A percentile compares a stretch with the other conserved stretches of the same genome.
These are phyloP conservation scores for Apostichopus californicus DNA, from an alignment of 35 echinoderm and acorn worm species.

Conservation along the genomic window DNA sequence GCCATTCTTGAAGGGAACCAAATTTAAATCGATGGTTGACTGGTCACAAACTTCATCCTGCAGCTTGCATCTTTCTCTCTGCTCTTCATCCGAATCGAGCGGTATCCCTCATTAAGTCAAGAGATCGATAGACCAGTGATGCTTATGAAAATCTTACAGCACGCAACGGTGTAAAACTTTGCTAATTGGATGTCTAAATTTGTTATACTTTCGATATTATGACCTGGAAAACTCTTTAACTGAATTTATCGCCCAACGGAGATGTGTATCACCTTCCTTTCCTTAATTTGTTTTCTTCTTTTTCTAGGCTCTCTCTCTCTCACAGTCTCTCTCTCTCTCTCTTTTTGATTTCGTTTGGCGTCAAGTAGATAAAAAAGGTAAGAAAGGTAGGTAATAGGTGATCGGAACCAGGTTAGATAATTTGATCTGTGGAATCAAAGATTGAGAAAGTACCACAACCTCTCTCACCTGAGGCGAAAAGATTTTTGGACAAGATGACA, in stretches of 20 bases:
- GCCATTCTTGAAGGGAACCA: conserved; percentile 13
- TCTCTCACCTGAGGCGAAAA: conserved; percentile 12
- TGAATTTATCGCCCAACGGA: conserved; percentile 32
- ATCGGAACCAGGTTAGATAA: conserved; percentile 39
- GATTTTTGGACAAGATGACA: neutral
- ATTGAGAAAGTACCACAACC: conserved; percentile 23
- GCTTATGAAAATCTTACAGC: conserved; percentile 26
- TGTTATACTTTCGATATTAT: conserved; percentile 46
- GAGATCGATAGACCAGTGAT: conserved; percentile 17
- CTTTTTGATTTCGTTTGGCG: too few relatives aligned
- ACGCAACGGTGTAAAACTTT: conserved; percentile 39
- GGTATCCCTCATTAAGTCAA: conserved; percentile 20
- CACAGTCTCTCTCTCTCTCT: too few relatives aligned
- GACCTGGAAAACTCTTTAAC: conserved; percentile 39
- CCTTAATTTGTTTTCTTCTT: neutral
- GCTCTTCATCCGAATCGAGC: conserved; percentile 19
- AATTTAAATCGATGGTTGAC: conserved; percentile 27
- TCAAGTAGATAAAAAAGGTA: neutral
- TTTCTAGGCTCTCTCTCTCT: neutral
- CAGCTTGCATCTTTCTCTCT: neutral
- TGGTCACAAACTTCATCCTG: conserved; percentile 20
- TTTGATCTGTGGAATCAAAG: neutral
- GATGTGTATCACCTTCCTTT: conserved; percentile 34
- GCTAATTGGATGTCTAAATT: conserved; percentile 43
- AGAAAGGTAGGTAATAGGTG: neutral